Percentiles rank a stretch among this genome's conserved stretches.
phyloP scores from a whole-genome alignment of 1,140 invertebrate species.

The Temnothorax longispinosus region DNA sequence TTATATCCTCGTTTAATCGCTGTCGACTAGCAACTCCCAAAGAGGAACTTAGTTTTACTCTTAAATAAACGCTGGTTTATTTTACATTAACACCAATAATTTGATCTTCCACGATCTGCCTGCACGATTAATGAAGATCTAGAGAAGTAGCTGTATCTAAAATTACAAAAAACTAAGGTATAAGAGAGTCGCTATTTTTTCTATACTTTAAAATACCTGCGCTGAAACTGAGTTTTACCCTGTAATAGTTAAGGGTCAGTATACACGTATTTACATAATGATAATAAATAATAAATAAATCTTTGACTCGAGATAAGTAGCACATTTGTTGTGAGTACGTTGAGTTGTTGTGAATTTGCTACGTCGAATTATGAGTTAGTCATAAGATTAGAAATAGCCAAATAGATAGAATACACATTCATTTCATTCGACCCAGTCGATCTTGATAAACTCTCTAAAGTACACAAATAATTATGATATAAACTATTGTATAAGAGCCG shows the following conservation, averaged over 20 bases:
- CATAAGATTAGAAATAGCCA: background rate
- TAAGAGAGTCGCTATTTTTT: background rate
- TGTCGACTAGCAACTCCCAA: background rate
- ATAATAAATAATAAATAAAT: background rate
- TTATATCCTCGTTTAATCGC: background rate
- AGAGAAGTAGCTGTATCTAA: background rate
- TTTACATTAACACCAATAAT: background rate
- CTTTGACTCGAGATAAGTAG: constrained; percentile 1
- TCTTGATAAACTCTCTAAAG: background rate
- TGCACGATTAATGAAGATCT: background rate
- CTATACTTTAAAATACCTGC: background rate
- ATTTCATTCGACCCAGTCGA: background rate
- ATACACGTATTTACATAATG: background rate
- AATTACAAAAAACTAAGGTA: too few relatives aligned
- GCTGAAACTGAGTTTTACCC: background rate
- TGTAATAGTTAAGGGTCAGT: background rate
- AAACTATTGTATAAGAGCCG: background rate
- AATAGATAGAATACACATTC: background rate
- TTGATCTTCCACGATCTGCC: background rate
- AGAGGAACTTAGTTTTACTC: background rate
- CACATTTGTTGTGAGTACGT: background rate
- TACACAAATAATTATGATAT: background rate
- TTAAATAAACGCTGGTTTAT: background rate
- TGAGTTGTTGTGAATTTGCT: background rate
- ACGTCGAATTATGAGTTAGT: background rate